Evolutionary conservation across 2,113 vertebrate species (phyloP), one percentile per base, ranked within the genome.

Genomic region (Pyxicephalus adspersus): DNA sequence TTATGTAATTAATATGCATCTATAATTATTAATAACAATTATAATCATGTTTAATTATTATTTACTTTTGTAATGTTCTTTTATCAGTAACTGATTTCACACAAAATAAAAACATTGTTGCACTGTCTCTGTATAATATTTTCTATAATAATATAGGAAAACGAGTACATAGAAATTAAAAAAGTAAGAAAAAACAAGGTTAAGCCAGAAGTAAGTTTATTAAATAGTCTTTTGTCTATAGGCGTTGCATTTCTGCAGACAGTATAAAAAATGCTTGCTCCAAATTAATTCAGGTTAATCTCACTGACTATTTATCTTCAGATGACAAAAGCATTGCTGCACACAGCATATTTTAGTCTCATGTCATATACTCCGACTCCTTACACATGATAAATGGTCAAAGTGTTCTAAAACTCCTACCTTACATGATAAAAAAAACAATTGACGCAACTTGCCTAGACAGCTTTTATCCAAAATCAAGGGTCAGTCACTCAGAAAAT

Each of bases 281-380:
- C 29, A 77, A 77, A 77, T 77, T 31, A 77, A 54, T 77, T 65
- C 45, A 64, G 75, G 45, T 51, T 77, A 77, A 77, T 77, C 75
- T 65, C 63, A 34, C 29, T n/a, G 75, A 54, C 63, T 45, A 77
- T 77, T 54, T 65, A 77, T 77, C 75, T 55, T 22, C 2, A 61
- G 65, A n/a, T 77, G 75, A 65, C 75, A 65, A 64, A 54, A 51
- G 75, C 75, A 77, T 54, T 26, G 64, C 61, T 54, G 22, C 60
- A 55, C 61, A 13, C 15, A 65, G 63, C 61, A 52, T 77, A 77
- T 77, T 77, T 77, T 64, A 64, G 65, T 77, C 61, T 52, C 63
- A 22, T 3, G 50, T 77, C 61, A 64, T 77, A 55, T 28, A 22
- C 61, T 55, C 54, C 18, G 65, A 77, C 60, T 77, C 60, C 61